Evolutionary conservation across 2,888 invertebrate species (phyloP), one percentile per base, ranked within the genome.

Genomic region (Therioaphis trifolii): DNA sequence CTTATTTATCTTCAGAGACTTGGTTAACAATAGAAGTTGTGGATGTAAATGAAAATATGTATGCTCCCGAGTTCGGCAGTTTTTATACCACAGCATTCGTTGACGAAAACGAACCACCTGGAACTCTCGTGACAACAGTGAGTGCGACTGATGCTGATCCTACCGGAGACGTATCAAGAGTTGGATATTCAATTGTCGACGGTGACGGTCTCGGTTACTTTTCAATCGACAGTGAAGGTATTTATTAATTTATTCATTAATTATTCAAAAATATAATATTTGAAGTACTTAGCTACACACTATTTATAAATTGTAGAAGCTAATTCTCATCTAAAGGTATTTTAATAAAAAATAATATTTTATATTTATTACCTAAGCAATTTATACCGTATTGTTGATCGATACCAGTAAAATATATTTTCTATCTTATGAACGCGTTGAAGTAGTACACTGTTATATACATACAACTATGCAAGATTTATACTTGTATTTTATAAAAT

Each of bases 171-270:
- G 95, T 96, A 89, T 94, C 94, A 79, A 92, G 93, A 86, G 91
- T 98, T 84, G 92, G 93, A 82, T 98, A 97, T 90, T 94, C 94
- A 87, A 93, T 97, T 86, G 91, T 94, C 61, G 96, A 94, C 76
- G 98, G 98, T 71, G 93, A 95, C 88, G 98, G 98, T 58, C 91
- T 97, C 87, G 97, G 98, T 40, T 92, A 94, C 86, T 99, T 99
- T 91, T 92, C 94, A 87, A 95, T 99, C 85, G 97, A 97, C 84
- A 85, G 85, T 84, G 86, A 87, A 87, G 87, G 87, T 87, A 85
- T 84, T 86, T 55, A 14, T 24, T 15, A 15, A n/a, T 58, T 58
- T 24, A 58, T 46, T 46, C 12, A 46, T 46, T 35, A 7, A 35
- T 35, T 7, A 7, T 35, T 35, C 7, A 35, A 35, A n/a, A 35